These are phyloP conservation scores for fruit fly (Drosophila melanogaster) DNA, from an alignment of 1,140 invertebrate species.

Conservation along the genomic window Release_6_plus_ISO1_MT NT_037436.4:19786501-19787000, in stretches of 20 bases:
- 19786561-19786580: conserved; percentile 8
- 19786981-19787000: too few species aligned
- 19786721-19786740: background rate
- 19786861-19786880: background rate
- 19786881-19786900: background rate
- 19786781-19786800: too few species aligned
- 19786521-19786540: conserved; percentile 26
- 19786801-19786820: too few species aligned
- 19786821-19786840: too few species aligned
- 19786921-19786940: too few species aligned
- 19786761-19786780: background rate
- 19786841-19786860: background rate
- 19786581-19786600: conserved; percentile 1
- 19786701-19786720: background rate
- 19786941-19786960: too few species aligned
- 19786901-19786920: too few species aligned
- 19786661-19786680: background rate
- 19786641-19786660: background rate
- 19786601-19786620: conserved; percentile 19
- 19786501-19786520: conserved; percentile 19
- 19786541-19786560: conserved; percentile 33
- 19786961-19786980: too few species aligned
- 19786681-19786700: background rate
- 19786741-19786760: too few species aligned
- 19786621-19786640: conserved; percentile 7